These are phyloP conservation scores for Argopecten irradians DNA, from an alignment of 1,140 invertebrate genomes.

Conservation along the genomic window DNA sequence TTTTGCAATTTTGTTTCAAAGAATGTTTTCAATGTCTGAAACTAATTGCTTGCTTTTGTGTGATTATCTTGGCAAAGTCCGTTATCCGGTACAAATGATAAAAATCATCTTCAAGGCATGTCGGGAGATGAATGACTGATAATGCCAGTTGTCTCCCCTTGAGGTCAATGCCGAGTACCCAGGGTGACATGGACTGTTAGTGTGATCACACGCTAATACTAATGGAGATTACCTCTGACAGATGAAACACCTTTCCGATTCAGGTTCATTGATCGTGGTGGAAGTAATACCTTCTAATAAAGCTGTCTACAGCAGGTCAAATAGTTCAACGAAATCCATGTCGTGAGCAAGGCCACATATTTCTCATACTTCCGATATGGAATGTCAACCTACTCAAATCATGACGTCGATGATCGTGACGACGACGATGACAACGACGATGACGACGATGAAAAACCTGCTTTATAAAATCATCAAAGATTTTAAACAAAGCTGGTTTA, in stretches of 20 bases:
- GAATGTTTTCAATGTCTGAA: background rate
- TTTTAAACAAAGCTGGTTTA: background rate
- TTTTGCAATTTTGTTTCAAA: background rate
- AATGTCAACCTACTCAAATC: background rate
- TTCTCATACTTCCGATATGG: background rate
- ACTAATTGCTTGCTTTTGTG: background rate
- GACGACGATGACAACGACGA: background rate
- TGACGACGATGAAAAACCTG: background rate
- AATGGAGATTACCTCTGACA: conserved; percentile 4
- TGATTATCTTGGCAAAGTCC: background rate
- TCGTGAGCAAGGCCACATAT: background rate
- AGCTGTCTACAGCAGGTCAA: background rate
- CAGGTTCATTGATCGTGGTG: background rate
- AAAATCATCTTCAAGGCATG: background rate
- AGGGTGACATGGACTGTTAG: background rate
- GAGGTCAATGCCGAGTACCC: background rate
- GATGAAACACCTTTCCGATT: conserved; percentile 1
- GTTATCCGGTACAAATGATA: background rate
- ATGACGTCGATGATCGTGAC: background rate
- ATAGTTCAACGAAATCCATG: background rate
- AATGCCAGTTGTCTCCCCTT: background rate
- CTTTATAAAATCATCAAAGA: background rate
- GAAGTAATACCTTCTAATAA: conserved; percentile 23
- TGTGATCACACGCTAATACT: background rate
- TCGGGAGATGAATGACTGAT: background rate